These are phyloP conservation scores for Pogonophryne albipinna DNA, from an alignment of 2,797 vertebrate genomes.

Conservation along the genomic window DNA sequence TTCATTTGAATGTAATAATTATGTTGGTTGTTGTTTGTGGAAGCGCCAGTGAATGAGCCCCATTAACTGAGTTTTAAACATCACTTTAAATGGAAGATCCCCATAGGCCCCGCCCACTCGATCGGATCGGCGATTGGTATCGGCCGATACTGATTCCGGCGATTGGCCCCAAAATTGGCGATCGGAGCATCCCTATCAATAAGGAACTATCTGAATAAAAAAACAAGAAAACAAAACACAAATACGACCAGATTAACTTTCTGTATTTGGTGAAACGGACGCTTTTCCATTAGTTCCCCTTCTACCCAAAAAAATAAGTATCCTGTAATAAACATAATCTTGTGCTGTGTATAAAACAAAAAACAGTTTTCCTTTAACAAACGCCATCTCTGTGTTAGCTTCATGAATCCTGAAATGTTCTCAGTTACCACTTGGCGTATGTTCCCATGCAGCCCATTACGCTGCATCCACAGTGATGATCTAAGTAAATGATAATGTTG, in stretches of 20 bases:
- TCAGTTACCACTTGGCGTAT: conserved; percentile 14
- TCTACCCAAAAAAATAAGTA: not conserved
- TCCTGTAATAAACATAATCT: not conserved
- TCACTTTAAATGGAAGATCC: too few relatives aligned
- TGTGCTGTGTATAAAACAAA: not conserved
- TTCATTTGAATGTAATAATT: too few relatives aligned
- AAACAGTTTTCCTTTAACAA: not conserved
- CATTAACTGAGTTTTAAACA: too few relatives aligned
- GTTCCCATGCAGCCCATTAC: conserved; percentile 32
- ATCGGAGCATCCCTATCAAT: not conserved
- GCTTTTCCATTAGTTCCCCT: not conserved
- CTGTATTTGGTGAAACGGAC: not conserved
- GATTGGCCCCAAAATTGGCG: too few relatives aligned
- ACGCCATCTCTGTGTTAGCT: not conserved
- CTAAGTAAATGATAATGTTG: conserved; percentile 59
- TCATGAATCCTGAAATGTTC: conserved; percentile 10
- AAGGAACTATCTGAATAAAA: not conserved
- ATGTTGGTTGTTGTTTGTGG: too few relatives aligned
- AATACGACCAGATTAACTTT: not conserved
- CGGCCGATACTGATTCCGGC: too few relatives aligned
- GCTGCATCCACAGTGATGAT: conserved; percentile 40
- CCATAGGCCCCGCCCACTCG: too few relatives aligned
- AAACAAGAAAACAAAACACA: not conserved
- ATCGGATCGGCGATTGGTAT: too few relatives aligned
- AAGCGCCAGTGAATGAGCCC: too few relatives aligned